Base-by-base conservation (phyloP, 2,113 vertebrate species). In the Clinocottus analis region DNA sequence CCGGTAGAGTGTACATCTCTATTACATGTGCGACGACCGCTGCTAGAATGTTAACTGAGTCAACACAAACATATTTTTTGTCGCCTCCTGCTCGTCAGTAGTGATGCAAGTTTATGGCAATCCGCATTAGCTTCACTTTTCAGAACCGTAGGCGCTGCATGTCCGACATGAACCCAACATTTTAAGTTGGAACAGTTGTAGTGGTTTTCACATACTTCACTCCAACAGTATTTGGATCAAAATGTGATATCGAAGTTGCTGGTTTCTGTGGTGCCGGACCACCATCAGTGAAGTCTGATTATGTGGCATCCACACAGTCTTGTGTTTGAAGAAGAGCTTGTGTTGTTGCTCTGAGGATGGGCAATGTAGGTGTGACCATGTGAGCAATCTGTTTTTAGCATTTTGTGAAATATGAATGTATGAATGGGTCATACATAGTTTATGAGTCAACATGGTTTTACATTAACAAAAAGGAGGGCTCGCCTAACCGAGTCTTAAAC, bases 361-460 rank as follows among this genome's bases (percentile, higher is more conserved):
- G 13, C 23, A 53, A 7, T 16, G 45, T 14, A 55, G 4, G 39
- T 37, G 7, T 37, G n/a, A 64, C 12, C 61, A 62, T 62, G 21
- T n/a, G 12, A 16, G 39, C 14, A 45, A 17, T 49, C 16, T 33
- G 4, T n/a, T 49, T 11, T 31, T 49, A 35, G 29, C 45, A 66
- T 33, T 31, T n/a, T n/a, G n/a, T n/a, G n/a, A n/a, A n/a, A n/a
- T 17, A 47, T 5, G 16, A 43, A 60, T 63, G 1, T 69, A 35
- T 27, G 39, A 70, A 72, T 45, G 23, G 60, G 16, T 75, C 43
- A 37, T 69, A 43, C 56, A 72, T 31, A 51, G 14, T 43, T 7
- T 19, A 71, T 2, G 0, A 47, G 35, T 49, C 31, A 60, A 39
- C 37, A 58, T 29, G 31, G 45, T 73, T 65, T 74, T 64, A 66